A percentile compares a stretch with the other conserved stretches of the same genome.
phyloP scores from a whole-genome alignment of 2,113 vertebrate genomes.

The Hystrix cristata region DNA sequence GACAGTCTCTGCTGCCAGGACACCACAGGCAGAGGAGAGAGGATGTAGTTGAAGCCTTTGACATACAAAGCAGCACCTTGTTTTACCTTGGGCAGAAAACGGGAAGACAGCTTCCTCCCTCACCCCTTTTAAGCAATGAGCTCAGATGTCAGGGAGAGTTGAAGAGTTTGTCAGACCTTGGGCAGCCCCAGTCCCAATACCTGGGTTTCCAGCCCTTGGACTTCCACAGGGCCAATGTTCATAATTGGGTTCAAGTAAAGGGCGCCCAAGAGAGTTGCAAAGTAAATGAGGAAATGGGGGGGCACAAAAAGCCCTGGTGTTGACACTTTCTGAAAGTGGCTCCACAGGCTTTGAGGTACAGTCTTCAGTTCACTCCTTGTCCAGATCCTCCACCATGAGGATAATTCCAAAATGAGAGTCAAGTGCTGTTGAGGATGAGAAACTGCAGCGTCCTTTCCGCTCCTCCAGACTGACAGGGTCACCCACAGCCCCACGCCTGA shows the following conservation, averaged over 20 bases:
- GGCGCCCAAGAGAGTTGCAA: conserved; percentile 94
- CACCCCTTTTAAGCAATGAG: conserved; percentile 48
- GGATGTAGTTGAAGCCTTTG: conserved; percentile 50
- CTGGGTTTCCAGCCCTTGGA: conserved; percentile 92
- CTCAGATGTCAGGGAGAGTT: not conserved
- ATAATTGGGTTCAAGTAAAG: conserved; percentile 96
- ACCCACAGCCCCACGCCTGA: not conserved
- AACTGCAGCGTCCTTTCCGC: conserved; percentile 93
- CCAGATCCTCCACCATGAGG: conserved; percentile 94
- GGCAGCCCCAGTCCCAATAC: conserved; percentile 80
- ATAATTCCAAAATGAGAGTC: conserved; percentile 93
- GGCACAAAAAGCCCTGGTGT: conserved; percentile 93
- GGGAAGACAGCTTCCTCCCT: not conserved
- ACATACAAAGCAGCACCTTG: conserved; percentile 68
- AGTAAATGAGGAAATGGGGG: conserved; percentile 94
- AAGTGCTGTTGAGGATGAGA: conserved; percentile 91
- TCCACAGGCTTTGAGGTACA: conserved; percentile 93
- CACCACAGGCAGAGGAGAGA: not conserved
- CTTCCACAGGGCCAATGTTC: conserved; percentile 94
- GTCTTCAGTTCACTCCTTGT: conserved; percentile 91
- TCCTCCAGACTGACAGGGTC: not conserved
- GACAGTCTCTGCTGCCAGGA: not conserved
- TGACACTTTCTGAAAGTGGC: conserved; percentile 94
- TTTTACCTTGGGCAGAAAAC: conserved; percentile 3
- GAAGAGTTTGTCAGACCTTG: not conserved